These are phyloP conservation scores for Cantharis lateralis DNA, from an alignment of 2,888 invertebrate genomes.

Conservation along the genomic window DNA sequence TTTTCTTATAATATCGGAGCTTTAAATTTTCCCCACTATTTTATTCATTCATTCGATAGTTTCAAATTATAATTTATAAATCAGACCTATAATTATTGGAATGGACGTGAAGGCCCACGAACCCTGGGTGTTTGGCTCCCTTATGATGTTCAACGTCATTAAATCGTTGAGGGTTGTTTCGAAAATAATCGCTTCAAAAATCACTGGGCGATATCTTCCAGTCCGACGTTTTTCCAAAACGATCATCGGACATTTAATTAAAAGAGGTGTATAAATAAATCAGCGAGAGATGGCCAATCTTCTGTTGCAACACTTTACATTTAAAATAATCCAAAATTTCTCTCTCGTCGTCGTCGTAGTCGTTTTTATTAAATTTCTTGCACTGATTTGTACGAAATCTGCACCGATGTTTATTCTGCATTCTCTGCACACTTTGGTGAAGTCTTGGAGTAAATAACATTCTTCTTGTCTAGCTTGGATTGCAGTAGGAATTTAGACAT, in stretches of 20 bases:
- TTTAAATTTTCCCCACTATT: conserved; percentile 11
- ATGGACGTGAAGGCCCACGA: conserved; percentile 7
- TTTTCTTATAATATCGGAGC: conserved; percentile 2
- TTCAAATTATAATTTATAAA: conserved; percentile 28
- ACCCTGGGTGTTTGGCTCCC: background rate
- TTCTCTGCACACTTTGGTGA: conserved; percentile 23
- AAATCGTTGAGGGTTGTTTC: background rate
- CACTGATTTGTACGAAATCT: background rate
- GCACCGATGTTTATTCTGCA: conserved; percentile 13
- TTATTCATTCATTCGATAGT: conserved; percentile 27
- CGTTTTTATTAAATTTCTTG: background rate
- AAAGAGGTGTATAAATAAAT: too few species aligned
- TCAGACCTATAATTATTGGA: conserved; percentile 18
- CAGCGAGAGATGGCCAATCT: too few species aligned
- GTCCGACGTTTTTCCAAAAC: background rate
- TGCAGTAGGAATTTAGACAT: conserved; percentile 23
- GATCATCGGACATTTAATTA: background rate
- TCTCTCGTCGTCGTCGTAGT: background rate
- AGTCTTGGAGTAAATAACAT: conserved; percentile 29
- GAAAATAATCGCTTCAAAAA: too few species aligned
- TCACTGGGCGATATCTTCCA: background rate
- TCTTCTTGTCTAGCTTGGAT: conserved; percentile 24
- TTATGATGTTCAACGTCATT: background rate
- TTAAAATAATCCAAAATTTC: background rate
- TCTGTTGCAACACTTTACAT: too few species aligned